Evolutionary conservation across 2,113 vertebrate species (phyloP).

Genomic region (Serinus canaria): DNA sequence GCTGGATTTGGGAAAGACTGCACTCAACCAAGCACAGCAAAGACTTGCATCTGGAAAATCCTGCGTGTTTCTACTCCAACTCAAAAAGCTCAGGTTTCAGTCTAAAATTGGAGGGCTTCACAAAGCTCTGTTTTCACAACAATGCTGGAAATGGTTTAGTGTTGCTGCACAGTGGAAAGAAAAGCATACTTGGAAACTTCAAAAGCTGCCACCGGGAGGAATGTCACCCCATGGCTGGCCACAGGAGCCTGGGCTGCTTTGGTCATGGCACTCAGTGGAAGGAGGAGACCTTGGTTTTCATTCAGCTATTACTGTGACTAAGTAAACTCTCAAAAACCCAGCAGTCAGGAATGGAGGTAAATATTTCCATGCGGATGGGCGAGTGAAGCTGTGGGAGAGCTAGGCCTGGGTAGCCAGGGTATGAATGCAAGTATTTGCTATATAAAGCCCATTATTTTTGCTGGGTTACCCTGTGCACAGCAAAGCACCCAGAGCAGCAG

Average conservation of each 20-base stretch:
- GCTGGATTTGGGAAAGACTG: background rate
- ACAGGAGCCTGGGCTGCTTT: background rate
- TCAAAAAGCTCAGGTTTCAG: slow-evolving; percentile 3
- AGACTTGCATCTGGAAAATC: background rate
- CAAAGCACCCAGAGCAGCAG: background rate
- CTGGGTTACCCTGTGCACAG: background rate
- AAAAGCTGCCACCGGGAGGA: background rate
- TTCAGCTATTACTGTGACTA: background rate
- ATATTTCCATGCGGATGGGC: background rate
- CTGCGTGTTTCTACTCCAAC: background rate
- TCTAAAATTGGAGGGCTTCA: background rate
- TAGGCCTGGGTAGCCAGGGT: background rate
- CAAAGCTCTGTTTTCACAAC: slow-evolving; percentile 32
- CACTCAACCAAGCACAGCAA: background rate
- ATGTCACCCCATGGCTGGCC: background rate
- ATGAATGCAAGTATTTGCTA: background rate
- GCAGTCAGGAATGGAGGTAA: background rate
- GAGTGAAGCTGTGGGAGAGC: background rate
- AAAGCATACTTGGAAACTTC: slow-evolving; percentile 24
- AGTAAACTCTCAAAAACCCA: background rate
- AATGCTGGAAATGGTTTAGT: background rate
- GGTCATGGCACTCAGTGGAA: background rate
- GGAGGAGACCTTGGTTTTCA: background rate
- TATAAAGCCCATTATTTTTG: background rate
- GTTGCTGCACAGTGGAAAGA: slow-evolving; percentile 16